Conservation (phyloP, 2,113 vertebrate genomes). For the Dinomys branickii region DNA sequence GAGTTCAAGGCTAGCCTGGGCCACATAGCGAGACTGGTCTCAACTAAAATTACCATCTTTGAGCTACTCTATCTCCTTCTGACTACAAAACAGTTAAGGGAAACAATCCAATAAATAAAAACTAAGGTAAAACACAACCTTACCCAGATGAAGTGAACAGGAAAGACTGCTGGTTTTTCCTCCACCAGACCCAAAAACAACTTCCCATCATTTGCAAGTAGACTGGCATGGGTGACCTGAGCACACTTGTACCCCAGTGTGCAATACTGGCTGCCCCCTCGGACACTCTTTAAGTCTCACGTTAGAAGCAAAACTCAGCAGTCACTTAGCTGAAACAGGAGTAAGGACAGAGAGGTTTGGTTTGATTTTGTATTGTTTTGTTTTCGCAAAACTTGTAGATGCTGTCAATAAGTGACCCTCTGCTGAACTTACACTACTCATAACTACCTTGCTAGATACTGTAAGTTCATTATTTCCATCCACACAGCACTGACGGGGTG, state of each 20-base stretch:
- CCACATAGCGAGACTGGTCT: neutral
- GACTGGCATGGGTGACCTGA: neutral
- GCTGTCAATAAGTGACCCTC: neutral
- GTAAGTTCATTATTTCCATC: neutral
- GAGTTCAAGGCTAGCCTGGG: neutral
- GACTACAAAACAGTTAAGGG: neutral
- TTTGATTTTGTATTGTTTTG: neutral
- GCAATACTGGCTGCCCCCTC: neutral
- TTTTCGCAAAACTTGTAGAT: neutral
- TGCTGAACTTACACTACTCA: neutral
- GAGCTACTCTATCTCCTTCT: conserved; percentile 9
- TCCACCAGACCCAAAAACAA: neutral
- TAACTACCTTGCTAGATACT: neutral
- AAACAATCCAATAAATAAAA: neutral
- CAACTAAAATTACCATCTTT: neutral
- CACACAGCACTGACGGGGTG: neutral
- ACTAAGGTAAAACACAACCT: neutral
- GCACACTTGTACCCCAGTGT: neutral
- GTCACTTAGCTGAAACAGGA: neutral
- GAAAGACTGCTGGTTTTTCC: neutral
- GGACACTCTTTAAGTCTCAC: neutral
- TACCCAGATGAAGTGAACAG: neutral
- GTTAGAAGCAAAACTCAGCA: neutral
- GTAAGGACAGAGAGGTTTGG: neutral
- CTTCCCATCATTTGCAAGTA: neutral